Base-by-base conservation (phyloP, 2,113 vertebrate genomes). In the Pipra filicauda region DNA sequence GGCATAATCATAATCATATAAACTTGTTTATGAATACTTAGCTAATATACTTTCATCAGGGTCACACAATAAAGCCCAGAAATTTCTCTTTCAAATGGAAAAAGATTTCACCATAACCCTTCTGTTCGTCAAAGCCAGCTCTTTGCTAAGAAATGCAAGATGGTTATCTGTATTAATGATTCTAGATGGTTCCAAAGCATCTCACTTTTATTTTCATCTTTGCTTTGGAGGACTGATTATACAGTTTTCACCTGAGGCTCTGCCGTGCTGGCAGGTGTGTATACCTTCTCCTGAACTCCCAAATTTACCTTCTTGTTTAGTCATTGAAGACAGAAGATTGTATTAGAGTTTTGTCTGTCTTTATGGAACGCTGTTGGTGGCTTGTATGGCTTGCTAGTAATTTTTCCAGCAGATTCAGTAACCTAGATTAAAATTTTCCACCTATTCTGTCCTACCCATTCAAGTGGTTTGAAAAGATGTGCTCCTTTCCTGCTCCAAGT, bases 341-440 rank as follows among this genome's bases (percentile, higher is more conserved):
- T 61, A 6, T 41, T 57, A 75, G 24, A 21, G 17, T 80, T 92
- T 94, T 4, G 0, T 90, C 23, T 73, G 27, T 90, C 35, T 52
- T 85, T 54, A 35, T 70, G 31, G 41, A 67, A 41, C 7, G 51
- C 41, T 91, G 58, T 46, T 43, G 48, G 51, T 69, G 37, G 22
- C 44, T 76, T 82, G 8, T 82, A 62, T 65, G 55, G 1, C 61
- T 91, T 87, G 37, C 57, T 87, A 87, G 31, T 66, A 46, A 49
- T 46, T 94, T 79, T 92, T 65, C 33, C 49, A 85, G 31, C 74
- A 69, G 74, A 37, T 95, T 89, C 91, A 77, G 49, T 80, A 95
- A 70, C 18, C 12, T 58, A 65, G 54, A 79, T 91, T 62, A 70
- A 88, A 82, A 13, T 72, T 93, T 92, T 83, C 48, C 39, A 12